Conservation (phyloP, 1,140 invertebrate genomes). For the Trachymyrmex cornetzi region DNA sequence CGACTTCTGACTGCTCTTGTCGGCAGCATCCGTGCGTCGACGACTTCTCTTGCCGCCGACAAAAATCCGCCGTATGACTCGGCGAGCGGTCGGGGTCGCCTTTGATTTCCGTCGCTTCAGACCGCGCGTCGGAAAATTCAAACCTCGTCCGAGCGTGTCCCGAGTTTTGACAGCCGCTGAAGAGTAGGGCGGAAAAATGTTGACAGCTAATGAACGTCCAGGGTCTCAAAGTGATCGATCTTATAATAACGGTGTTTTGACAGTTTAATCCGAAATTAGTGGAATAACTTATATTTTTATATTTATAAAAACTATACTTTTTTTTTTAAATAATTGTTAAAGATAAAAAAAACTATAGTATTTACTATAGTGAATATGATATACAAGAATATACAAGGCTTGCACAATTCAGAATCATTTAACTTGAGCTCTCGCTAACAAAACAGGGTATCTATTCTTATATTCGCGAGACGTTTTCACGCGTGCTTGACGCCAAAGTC, state of each 20-base stretch:
- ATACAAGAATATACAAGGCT: background rate
- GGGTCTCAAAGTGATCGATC: too few relatives aligned
- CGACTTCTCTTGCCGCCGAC: background rate
- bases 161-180: constrained; percentile 53
- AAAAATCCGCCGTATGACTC: background rate
- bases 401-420: background rate
- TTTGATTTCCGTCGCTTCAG: constrained; percentile 11
- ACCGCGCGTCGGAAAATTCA: background rate
- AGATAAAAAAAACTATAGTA: background rate
- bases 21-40: background rate
- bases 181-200: constrained; percentile 5
- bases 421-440: background rate
- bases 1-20: constrained; percentile 17
- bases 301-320: background rate
- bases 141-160: background rate
- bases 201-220: background rate
- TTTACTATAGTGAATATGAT: background rate
- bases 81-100: background rate
- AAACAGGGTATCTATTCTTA: background rate
- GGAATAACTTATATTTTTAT: background rate
- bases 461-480: constrained; percentile 33
- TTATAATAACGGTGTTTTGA: background rate
- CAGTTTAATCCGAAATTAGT: background rate
- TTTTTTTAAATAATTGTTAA: too few relatives aligned
- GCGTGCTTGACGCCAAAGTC: constrained; percentile 4